Evolutionary conservation across 2,888 invertebrate species (phyloP), one percentile per base, ranked within the genome.

Genomic region (Xestia xanthographa): DNA sequence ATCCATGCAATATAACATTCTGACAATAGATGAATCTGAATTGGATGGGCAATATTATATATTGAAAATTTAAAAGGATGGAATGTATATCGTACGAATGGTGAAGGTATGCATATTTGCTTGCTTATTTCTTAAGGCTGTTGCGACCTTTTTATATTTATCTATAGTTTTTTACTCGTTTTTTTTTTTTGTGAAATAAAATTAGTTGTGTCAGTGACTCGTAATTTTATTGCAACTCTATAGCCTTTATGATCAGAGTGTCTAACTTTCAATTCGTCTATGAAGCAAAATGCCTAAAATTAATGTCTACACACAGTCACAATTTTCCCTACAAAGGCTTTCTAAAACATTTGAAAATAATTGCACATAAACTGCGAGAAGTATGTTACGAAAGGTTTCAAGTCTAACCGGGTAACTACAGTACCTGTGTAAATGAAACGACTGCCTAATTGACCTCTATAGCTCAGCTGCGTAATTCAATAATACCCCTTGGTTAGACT

Each of bases 21-120:
- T 68, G 67, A 81, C 80, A 75, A 76, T 67, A 76, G 43, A 80
- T 73, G 29, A 50, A 62, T 65, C 48, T 41, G 53, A 70, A 83
- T 83, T 70, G 74, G 6, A 43, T 14, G n/a, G n/a, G 20, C 53
- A 71, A 56, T 69, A 22, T 26, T 62, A 41, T 43, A 67, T 45
- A 71, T 71, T 48, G 34, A 34, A 63, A 41, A 26, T 41, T 63
- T 41, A 63, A 63, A 63, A 63, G 41, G 12, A 41, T 8, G 41
- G 41, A n/a, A 63, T 41, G n/a, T 63, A 17, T 63, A 41, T 26
- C 22, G 8, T 41, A 34, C 20, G 11, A 29, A 34, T 58, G 58
- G 29, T 14, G 17, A 56, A 56, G 17, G 17, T 58, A 1, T 17
- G 58, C 56, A 58, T 3, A 29, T 58, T 17, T 58, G 56, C 2